These are phyloP conservation scores for Columba livia DNA, from an alignment of 2,113 vertebrate species.

Conservation along the genomic window DNA sequence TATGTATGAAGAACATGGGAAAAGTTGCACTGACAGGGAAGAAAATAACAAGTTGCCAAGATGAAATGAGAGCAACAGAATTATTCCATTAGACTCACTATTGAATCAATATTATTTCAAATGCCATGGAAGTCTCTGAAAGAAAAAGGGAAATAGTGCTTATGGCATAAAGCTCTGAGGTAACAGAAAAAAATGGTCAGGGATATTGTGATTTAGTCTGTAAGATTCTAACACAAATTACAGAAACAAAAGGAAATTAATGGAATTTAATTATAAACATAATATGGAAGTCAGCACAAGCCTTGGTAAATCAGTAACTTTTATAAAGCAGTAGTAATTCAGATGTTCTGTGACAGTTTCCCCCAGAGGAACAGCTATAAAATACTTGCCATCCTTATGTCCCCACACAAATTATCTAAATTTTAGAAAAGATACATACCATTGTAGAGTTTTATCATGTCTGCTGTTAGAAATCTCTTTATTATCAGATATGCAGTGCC, in stretches of 20 bases:
- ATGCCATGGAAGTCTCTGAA: not conserved
- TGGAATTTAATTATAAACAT: not conserved
- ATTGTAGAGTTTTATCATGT: conserved; percentile 52
- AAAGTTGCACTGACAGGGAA: not conserved
- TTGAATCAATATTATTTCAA: not conserved
- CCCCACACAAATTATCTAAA: not conserved
- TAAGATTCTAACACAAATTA: not conserved
- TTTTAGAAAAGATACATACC: conserved; percentile 69
- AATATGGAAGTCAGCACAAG: not conserved
- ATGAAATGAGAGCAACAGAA: not conserved
- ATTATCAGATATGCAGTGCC: conserved; percentile 89
- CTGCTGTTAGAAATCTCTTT: conserved; percentile 81
- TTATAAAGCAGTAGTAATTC: not conserved
- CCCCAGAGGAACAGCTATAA: not conserved
- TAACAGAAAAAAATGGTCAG: not conserved
- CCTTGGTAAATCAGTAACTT: not conserved
- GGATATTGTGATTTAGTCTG: not conserved
- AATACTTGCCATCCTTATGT: not conserved
- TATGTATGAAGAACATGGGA: not conserved
- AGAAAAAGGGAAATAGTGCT: not conserved
- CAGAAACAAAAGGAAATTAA: not conserved
- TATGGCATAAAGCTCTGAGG: not conserved
- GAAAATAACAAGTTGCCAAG: not conserved
- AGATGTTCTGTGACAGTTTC: not conserved
- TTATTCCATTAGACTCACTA: not conserved